phyloP scores from a whole-genome alignment of 2,888 invertebrate genomes.

The Hyles lineata region DNA sequence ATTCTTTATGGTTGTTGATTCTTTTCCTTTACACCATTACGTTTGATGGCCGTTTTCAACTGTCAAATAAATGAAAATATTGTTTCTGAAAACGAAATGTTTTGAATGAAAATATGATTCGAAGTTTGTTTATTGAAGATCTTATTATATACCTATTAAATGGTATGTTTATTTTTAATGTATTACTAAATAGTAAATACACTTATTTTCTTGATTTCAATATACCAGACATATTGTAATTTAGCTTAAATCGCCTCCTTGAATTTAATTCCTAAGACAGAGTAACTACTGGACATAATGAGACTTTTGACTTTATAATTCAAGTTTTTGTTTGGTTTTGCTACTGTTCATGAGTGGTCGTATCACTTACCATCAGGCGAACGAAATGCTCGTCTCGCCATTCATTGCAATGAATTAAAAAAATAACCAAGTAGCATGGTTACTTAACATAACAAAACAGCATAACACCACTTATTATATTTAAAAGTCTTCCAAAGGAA shows the following conservation, averaged over 20 bases:
- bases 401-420: too few species aligned
- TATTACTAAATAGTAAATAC: not conserved
- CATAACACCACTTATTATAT: not conserved
- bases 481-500: conserved; percentile 27
- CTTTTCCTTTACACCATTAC: not conserved
- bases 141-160: too few species aligned
- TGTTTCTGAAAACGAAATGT: not conserved
- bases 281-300: too few species aligned
- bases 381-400: too few species aligned
- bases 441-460: not conserved
- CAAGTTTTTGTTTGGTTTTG: too few species aligned
- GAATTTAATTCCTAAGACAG: too few species aligned
- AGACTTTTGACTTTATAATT: too few species aligned
- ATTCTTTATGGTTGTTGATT: not conserved
- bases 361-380: too few species aligned
- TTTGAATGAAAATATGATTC: not conserved
- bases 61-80: conserved; percentile 1
- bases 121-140: not conserved
- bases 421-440: too few species aligned
- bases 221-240: not conserved
- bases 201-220: not conserved
- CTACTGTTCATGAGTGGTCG: too few species aligned
- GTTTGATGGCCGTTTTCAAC: not conserved
- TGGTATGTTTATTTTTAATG: not conserved
- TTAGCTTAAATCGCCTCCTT: not conserved